phyloP scores from a whole-genome alignment of 2,888 invertebrate species.

The Nymphalis urticae region DNA sequence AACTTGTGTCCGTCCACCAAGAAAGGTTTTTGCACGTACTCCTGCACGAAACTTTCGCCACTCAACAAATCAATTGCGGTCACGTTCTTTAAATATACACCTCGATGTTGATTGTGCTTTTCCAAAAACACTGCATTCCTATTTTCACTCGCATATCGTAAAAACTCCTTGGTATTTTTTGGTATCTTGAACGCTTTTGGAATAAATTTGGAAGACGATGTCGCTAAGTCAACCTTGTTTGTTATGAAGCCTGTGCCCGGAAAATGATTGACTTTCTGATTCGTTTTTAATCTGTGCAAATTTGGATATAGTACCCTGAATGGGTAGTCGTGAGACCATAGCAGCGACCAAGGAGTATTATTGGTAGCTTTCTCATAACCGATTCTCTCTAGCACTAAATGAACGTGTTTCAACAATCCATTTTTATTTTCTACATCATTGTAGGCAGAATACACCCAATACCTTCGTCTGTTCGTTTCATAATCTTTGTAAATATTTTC shows the following conservation, averaged over 20 bases:
- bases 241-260: slow-evolving; percentile 97
- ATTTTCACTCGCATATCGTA: slow-evolving; percentile 84
- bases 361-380: slow-evolving; percentile 85
- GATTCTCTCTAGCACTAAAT: slow-evolving; percentile 86
- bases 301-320: slow-evolving; percentile 83
- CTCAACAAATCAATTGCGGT: slow-evolving; percentile 86
- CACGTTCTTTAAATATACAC: slow-evolving; percentile 88
- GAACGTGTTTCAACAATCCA: slow-evolving; percentile 90
- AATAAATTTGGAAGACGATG: slow-evolving; percentile 88
- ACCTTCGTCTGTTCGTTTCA: slow-evolving; percentile 52
- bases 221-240: slow-evolving; percentile 93
- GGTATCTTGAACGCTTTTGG: slow-evolving; percentile 95
- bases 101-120: slow-evolving; percentile 95
- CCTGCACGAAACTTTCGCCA: slow-evolving; percentile 92
- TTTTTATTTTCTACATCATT: slow-evolving; percentile 79
- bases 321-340: slow-evolving; percentile 98
- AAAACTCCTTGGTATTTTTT: slow-evolving; percentile 84
- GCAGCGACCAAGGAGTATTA: slow-evolving; percentile 87
- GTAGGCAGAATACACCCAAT: slow-evolving; percentile 83
- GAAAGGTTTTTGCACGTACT: slow-evolving; percentile 93
- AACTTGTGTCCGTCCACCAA: slow-evolving; percentile 97
- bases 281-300: slow-evolving; percentile 81
- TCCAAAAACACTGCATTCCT: slow-evolving; percentile 91
- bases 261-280: slow-evolving; percentile 95
- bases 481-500: slow-evolving; percentile 43